These are phyloP conservation scores for Therioaphis trifolii DNA, from an alignment of 2,888 invertebrate species.

Conservation along the genomic window DNA sequence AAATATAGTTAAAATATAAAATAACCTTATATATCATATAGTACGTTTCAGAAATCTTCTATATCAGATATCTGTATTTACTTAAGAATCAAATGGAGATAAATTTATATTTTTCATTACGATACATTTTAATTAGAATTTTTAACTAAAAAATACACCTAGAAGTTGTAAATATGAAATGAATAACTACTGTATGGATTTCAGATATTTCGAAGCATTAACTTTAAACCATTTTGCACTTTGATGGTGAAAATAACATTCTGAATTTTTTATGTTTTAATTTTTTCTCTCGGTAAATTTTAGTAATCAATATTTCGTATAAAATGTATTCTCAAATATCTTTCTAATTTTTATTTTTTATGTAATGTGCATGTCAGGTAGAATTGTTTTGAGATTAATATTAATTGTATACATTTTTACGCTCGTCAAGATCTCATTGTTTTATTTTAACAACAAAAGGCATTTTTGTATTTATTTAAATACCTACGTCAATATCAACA, in stretches of 20 bases:
- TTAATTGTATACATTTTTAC: not conserved
- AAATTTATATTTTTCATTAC: too few relatives aligned
- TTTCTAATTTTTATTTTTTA: not conserved
- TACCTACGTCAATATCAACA: too few relatives aligned
- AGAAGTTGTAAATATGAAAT: too few relatives aligned
- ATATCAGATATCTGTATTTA: too few relatives aligned
- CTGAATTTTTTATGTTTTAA: not conserved
- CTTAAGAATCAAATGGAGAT: too few relatives aligned
- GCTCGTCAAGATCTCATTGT: slow-evolving; percentile 24
- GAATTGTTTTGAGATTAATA: not conserved
- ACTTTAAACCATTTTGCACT: not conserved
- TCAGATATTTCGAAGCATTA: not conserved
- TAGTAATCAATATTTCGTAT: not conserved
- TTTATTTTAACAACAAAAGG: not conserved
- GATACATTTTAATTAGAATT: too few relatives aligned
- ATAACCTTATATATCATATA: too few relatives aligned
- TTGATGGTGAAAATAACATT: not conserved
- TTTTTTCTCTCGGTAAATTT: not conserved
- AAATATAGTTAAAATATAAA: too few relatives aligned
- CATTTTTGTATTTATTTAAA: not conserved
- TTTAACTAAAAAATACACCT: too few relatives aligned
- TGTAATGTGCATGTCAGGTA: not conserved
- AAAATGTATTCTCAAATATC: not conserved
- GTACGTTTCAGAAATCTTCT: too few relatives aligned
- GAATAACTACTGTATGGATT: not conserved